phyloP scores from a whole-genome alignment of 35 echinoderm and acorn worm species.

The Heliocidaris erythrogramma region DNA sequence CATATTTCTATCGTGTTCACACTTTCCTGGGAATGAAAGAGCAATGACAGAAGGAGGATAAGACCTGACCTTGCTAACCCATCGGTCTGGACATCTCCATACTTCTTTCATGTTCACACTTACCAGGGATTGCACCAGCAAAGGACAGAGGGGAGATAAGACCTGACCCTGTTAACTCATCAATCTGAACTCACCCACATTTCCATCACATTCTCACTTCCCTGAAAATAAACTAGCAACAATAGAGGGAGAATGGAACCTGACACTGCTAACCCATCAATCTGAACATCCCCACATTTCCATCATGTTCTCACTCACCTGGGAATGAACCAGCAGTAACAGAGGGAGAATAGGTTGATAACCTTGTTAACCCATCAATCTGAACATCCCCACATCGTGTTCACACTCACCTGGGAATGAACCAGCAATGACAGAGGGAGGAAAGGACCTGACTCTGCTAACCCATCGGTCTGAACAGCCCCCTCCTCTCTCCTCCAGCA shows the following conservation, averaged over 20 bases:
- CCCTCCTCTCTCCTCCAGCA: slow-evolving; percentile 79
- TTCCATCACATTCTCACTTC: slow-evolving; percentile 29
- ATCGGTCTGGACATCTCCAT: slow-evolving; percentile 36
- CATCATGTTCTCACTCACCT: slow-evolving; percentile 80
- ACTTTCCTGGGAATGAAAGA: no score
- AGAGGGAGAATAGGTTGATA: slow-evolving; percentile 59
- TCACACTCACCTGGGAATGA: slow-evolving; percentile 86
- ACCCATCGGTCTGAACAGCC: slow-evolving; percentile 56
- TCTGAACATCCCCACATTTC: slow-evolving; percentile 60
- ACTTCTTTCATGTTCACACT: slow-evolving; percentile 75
- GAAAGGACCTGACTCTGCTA: slow-evolving; percentile 61
- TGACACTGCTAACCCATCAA: slow-evolving; percentile 47
- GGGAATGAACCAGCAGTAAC: slow-evolving; percentile 73
- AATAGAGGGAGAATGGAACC: slow-evolving; percentile 70
- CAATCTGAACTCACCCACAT: slow-evolving; percentile 9
- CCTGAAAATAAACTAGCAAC: slow-evolving; percentile 78
- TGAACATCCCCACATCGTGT: background rate
- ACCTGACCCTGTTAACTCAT: slow-evolving; percentile 51
- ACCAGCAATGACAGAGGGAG: slow-evolving; percentile 71
- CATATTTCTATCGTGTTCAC: no score
- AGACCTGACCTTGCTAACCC: slow-evolving; percentile 53
- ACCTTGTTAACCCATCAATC: slow-evolving; percentile 50
- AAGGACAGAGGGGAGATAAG: slow-evolving; percentile 67
- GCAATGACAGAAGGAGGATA: slow-evolving; percentile 67
- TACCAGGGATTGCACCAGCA: slow-evolving; percentile 73